phyloP scores from a whole-genome alignment of 2,113 vertebrate genomes.

The Leptocoma aspasia region DNA sequence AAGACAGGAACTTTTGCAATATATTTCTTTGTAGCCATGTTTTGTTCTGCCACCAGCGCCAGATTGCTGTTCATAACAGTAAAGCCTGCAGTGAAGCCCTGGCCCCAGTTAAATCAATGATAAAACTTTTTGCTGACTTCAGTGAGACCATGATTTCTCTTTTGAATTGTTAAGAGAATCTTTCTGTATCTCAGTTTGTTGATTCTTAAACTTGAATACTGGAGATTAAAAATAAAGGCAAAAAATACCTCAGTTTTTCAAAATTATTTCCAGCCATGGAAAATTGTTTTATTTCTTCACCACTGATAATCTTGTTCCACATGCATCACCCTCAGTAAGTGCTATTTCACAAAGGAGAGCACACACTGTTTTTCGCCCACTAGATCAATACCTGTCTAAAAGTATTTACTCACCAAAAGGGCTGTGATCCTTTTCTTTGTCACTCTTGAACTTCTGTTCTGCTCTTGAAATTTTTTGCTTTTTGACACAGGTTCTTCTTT shows the following conservation, averaged over 20 bases:
- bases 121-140: neutral
- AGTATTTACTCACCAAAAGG: conserved; percentile 54
- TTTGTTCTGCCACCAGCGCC: neutral
- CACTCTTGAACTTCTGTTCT: conserved; percentile 45
- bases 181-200: neutral
- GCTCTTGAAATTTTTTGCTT: neutral
- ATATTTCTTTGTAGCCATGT: neutral
- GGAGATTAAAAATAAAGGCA: neutral
- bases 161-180: neutral
- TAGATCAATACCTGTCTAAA: conserved; percentile 63
- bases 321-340: neutral
- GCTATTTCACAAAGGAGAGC: conserved; percentile 30
- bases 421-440: conserved; percentile 37
- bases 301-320: neutral
- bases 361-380: neutral
- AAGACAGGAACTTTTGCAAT: neutral
- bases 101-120: neutral
- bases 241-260: neutral
- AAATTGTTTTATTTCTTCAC: neutral
- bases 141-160: neutral
- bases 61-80: neutral
- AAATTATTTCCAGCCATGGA: neutral
- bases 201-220: neutral
- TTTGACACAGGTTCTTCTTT: conserved; percentile 7
- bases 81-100: neutral